A percentile compares a stretch with the other conserved stretches of the same genome.
These are phyloP conservation scores for Plemyria rubiginata DNA, from an alignment of 2,888 invertebrate genomes.

Conservation along the genomic window DNA sequence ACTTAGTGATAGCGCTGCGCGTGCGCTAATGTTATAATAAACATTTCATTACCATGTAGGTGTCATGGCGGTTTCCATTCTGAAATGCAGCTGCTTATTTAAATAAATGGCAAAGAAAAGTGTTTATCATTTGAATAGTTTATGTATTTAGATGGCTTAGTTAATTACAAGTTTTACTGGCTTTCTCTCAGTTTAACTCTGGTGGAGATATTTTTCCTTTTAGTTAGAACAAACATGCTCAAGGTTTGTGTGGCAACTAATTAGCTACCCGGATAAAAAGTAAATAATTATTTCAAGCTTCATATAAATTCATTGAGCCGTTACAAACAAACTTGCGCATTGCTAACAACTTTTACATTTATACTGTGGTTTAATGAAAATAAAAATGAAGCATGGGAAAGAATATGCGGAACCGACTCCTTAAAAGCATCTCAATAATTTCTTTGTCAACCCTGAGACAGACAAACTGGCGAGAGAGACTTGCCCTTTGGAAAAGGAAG, in stretches of 20 bases:
- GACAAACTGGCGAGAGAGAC: constrained; percentile 12
- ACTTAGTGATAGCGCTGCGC: constrained; percentile 20
- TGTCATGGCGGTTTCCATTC: constrained; percentile 10
- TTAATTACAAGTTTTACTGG: neutral
- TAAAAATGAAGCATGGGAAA: neutral
- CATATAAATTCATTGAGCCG: no score
- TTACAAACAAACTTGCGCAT: no score
- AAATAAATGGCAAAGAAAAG: neutral
- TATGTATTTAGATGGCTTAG: neutral
- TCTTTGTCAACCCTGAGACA: constrained; percentile 31
- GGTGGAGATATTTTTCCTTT: no score
- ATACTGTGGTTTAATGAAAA: no score
- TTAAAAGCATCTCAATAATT: constrained; percentile 31
- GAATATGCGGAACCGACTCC: constrained; percentile 10
- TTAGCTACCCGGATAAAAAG: no score
- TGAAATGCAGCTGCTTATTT: neutral
- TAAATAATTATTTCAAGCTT: no score
- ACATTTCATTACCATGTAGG: constrained; percentile 19
- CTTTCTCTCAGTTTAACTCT: no score
- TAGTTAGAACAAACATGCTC: no score
- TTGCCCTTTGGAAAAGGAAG: constrained; percentile 32
- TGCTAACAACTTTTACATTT: no score
- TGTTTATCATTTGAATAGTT: neutral
- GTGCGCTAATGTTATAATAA: constrained; percentile 17
- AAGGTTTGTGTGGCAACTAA: no score